phyloP scores from a whole-genome alignment of 2,797 vertebrate species.

The Tympanoctomys barrerae region DNA sequence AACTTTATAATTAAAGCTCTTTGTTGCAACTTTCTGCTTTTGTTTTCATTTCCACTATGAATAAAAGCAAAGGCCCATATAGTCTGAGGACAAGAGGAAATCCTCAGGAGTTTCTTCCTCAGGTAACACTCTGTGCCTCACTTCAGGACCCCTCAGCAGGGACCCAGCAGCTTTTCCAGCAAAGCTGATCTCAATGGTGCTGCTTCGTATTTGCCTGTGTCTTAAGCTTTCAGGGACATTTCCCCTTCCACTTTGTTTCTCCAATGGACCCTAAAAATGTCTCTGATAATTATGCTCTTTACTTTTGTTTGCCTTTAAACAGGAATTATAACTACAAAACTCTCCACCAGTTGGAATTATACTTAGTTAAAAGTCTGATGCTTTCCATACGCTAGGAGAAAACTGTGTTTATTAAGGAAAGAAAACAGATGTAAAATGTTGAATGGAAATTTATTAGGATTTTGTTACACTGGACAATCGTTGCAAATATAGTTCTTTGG shows the following conservation, averaged over 20 bases:
- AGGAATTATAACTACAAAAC: background rate
- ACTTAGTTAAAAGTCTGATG: background rate
- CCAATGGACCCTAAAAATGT: background rate
- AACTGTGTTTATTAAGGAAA: background rate
- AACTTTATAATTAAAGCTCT: background rate
- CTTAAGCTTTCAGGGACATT: background rate
- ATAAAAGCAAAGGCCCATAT: background rate
- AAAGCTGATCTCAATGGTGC: background rate
- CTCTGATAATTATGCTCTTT: background rate
- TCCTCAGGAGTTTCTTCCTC: background rate
- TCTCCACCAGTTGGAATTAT: background rate
- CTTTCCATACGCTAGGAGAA: background rate
- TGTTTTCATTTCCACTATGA: background rate
- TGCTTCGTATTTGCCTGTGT: background rate
- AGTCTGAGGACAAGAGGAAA: background rate
- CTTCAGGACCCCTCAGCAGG: background rate
- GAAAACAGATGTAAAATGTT: background rate
- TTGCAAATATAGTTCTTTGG: conserved; percentile 12
- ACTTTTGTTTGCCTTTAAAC: background rate
- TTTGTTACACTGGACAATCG: background rate
- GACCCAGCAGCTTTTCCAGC: background rate
- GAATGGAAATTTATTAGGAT: background rate
- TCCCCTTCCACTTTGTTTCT: background rate
- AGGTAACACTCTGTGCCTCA: background rate
- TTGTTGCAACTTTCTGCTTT: background rate